Percentiles rank a stretch among this genome's conserved stretches.
Evolutionary conservation across 2,113 vertebrate genomes (phyloP).

Genomic region (Meriones unguiculatus): DNA sequence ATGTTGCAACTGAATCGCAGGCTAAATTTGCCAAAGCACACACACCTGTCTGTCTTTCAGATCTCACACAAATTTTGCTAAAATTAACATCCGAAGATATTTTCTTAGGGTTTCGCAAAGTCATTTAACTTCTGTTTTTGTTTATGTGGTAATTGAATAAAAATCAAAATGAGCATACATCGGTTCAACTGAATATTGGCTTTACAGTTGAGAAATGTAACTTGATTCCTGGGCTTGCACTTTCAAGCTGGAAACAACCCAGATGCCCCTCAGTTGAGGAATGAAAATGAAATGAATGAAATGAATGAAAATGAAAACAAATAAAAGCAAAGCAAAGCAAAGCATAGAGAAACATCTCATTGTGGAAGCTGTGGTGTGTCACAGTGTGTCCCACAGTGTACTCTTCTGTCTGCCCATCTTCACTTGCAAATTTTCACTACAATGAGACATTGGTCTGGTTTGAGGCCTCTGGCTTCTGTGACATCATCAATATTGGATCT

Average conservation of each 20-base stretch:
- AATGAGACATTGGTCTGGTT: neutral
- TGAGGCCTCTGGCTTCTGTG: neutral
- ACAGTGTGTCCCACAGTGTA: neutral
- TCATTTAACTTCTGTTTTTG: neutral
- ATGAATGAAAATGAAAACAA: too few species aligned
- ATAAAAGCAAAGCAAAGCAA: too few species aligned
- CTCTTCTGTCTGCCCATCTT: neutral
- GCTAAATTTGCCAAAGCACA: neutral
- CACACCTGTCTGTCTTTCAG: neutral
- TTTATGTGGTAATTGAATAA: neutral
- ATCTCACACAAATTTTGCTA: neutral
- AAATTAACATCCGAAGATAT: neutral
- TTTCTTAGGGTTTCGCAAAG: neutral
- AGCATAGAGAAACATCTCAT: neutral
- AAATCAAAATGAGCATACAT: neutral
- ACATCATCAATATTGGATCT: neutral
- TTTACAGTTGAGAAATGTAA: neutral
- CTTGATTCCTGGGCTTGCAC: neutral
- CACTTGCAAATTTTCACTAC: neutral
- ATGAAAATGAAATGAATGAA: neutral
- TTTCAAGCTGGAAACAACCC: neutral
- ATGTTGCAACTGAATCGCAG: neutral
- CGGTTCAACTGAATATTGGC: neutral
- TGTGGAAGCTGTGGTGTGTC: neutral
- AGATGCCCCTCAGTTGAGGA: too few species aligned